Evolutionary conservation across 1,140 invertebrate genomes (phyloP), one percentile per base, ranked within the genome.

Genomic region (Scaptomyza hsui): DNA sequence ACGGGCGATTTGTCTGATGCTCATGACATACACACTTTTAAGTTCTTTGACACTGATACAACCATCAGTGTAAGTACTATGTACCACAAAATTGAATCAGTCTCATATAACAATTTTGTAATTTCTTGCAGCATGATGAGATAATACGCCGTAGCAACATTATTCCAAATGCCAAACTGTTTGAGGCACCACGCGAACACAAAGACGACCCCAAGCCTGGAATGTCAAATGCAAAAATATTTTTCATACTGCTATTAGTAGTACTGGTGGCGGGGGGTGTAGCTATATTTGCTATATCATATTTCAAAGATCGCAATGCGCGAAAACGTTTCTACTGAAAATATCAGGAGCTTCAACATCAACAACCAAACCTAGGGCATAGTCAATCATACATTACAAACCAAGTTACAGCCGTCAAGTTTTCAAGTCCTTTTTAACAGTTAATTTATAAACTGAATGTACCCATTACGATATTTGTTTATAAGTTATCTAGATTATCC

Each of bases 1-100:
- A 99, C 99, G 3, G 99, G 99, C 6, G 98, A 99, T 92, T 92
- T 99, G 47, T 96, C 95, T 45, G 99, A 99, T 93, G 99, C 97
- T 91, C 99, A 99, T 93, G 98, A 99, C 91, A 94, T 99, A 64
- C 94, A 99, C 51, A 95, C 97, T 6, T 93, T 99, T 47, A 97
- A 97, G 92, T 94, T 98, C 70, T 99, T 96, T 89, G 97, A 99
- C 91, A 92, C 99, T 53, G 97, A 98, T 88, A 89, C 94, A 35
- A 93, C 95, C 45, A 93, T 95, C 64, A 94, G 94, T 89, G 96
- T 96, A 92, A 94, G 85, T 72, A n/a, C n/a, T n/a, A n/a, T n/a
- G n/a, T n/a, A n/a, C n/a, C n/a, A n/a, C n/a, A n/a, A n/a, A n/a
- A n/a, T n/a, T n/a, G n/a, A n/a, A n/a, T n/a, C n/a, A n/a, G n/a